Conservation (phyloP, 2,113 vertebrate genomes). For the Varanus komodoensis region DNA sequence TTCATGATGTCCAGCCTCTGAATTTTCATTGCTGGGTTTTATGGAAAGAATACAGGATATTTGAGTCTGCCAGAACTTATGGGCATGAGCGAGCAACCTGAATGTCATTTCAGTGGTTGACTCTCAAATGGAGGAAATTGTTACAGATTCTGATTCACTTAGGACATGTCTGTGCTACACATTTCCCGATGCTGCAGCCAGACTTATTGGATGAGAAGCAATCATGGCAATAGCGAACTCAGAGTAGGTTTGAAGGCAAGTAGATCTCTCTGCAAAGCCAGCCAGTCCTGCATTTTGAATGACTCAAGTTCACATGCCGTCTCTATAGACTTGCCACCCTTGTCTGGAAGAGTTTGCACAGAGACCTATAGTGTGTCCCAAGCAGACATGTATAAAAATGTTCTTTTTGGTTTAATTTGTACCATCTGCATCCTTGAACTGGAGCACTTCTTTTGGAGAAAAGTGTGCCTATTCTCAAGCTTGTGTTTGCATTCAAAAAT, state of each 20-base stretch:
- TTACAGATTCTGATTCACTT: not conserved
- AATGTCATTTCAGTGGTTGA: not conserved
- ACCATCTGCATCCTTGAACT: too few species aligned
- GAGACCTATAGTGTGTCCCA: not conserved
- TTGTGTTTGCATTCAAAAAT: too few species aligned
- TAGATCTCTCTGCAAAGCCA: not conserved
- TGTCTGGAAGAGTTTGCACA: not conserved
- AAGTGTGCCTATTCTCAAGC: too few species aligned
- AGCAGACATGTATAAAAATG: not conserved
- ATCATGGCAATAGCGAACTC: not conserved
- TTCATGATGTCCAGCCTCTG: conserved; percentile 11
- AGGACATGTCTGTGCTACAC: not conserved
- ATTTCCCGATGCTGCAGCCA: not conserved
- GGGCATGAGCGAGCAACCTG: not conserved
- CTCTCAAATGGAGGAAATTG: not conserved
- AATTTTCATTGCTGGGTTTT: conserved; percentile 45
- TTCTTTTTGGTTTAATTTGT: too few species aligned
- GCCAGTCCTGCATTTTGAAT: not conserved
- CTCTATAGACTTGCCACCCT: not conserved
- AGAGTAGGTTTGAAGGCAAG: not conserved
- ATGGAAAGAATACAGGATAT: not conserved
- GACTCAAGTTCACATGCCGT: not conserved
- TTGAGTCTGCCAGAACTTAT: not conserved
- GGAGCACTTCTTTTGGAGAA: too few species aligned
- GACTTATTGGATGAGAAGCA: not conserved